Evolutionary conservation across 2,888 invertebrate species (phyloP).

Genomic region (Temnothorax ravouxi): DNA sequence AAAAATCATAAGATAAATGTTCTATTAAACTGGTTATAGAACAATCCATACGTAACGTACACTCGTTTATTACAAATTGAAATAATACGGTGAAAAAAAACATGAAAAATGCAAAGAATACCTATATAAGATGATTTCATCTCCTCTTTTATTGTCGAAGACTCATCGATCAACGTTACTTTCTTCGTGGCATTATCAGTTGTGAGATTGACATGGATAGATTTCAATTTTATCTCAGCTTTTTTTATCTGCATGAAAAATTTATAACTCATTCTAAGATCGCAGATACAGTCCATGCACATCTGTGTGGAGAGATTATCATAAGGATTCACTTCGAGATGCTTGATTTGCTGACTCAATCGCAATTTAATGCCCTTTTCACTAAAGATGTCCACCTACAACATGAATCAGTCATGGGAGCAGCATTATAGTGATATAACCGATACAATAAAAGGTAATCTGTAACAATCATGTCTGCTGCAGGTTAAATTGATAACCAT

Average conservation of each 20-base stretch:
- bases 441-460: too few species aligned
- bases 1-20: not conserved
- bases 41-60: not conserved
- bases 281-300: conserved; percentile 86
- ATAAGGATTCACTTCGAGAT: conserved; percentile 81
- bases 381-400: conserved; percentile 82
- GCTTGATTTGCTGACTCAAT: conserved; percentile 83
- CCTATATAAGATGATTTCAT: not conserved
- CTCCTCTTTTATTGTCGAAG: not conserved
- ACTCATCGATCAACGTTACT: conserved; percentile 32
- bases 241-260: conserved; percentile 86
- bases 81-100: not conserved
- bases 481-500: too few species aligned
- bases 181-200: conserved; percentile 61
- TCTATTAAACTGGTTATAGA: not conserved
- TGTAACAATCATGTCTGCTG: too few species aligned
- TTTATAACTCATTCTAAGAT: conserved; percentile 85
- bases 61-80: not conserved
- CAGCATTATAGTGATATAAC: too few species aligned
- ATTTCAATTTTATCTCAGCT: conserved; percentile 83
- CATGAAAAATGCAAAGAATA: not conserved
- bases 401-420: not conserved
- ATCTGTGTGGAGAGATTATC: conserved; percentile 84
- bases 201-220: conserved; percentile 75
- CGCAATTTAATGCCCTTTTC: conserved; percentile 84